Evolutionary conservation across 1,140 invertebrate genomes (phyloP), one percentile per base, ranked within the genome.

Genomic region (Brachionus rubens): DNA sequence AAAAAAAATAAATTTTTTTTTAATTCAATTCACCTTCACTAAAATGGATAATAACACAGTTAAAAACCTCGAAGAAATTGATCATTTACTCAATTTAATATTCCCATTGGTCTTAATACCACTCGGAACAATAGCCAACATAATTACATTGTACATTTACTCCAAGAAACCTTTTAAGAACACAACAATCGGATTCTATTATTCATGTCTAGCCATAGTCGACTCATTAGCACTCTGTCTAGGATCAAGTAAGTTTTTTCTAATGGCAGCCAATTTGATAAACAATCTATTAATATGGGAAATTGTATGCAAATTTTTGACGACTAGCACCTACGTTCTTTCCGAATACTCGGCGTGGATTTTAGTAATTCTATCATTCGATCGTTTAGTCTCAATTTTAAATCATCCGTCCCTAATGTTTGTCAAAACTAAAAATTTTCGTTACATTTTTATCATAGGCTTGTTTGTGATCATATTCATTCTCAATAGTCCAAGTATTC

Each of bases 281-380:
- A 19, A 3, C 12, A 43, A 21, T 28, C 6, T 65, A 7, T 43
- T 19, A 24, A 30, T 65, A 30, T 65, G 19, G 12, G 24, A 36
- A 41, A 26, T 65, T 5, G 40, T 16, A 1, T 65, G 59, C 19
- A 65, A 65, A 65, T 43, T 65, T 43, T 65, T 65, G 41, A 65
- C 26, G 1, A 65, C 59, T 0, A 65, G 36, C 43, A 24, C 30
- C 12, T 65, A 65, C 19, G 26, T 65, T 19, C 36, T 65, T 19
- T 65, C 59, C 36, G 59, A 65, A 43, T 65, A 43, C 43, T 65
- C 59, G n/a, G 59, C 59, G 3, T 65, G 59, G 59, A 43, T 65
- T 10, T 43, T 65, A 41, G 59, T 65, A 43, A 26, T 65, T 9
- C 19, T 36, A 41, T 65, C 59, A 0, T 12, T 65, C 12, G 59